These are phyloP conservation scores for Porites australiensis DNA, from an alignment of 64 coral and sea anemone genomes.

Conservation along the genomic window DNA sequence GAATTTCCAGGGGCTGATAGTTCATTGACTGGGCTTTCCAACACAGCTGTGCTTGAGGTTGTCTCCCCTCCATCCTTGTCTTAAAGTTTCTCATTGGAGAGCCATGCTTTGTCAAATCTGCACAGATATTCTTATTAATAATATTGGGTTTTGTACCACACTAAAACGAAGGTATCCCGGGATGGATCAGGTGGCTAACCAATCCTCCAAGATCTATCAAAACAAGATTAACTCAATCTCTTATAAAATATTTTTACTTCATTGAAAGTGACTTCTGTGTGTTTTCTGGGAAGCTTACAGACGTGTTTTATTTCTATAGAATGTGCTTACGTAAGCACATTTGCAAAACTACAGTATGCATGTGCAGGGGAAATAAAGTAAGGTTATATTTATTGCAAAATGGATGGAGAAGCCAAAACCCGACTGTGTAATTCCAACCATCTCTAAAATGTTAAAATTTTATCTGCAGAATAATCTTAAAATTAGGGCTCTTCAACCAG, in stretches of 20 bases:
- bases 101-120: constrained; percentile 16
- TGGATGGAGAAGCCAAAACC: constrained; percentile 8
- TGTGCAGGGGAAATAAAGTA: constrained; percentile 28
- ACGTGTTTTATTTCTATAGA: constrained; percentile 19
- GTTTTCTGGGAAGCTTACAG: constrained; percentile 61
- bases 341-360: constrained; percentile 25
- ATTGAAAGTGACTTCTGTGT: background rate
- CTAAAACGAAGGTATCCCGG: constrained; percentile 21
- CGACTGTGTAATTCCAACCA: constrained; percentile 11
- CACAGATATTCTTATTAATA: constrained; percentile 10
- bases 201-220: constrained; percentile 23
- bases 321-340: background rate
- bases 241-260: constrained; percentile 26
- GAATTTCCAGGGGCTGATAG: constrained; percentile 8
- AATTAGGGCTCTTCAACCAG: background rate
- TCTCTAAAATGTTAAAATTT: constrained; percentile 28
- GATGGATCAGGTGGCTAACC: constrained; percentile 1
- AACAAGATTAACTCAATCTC: constrained; percentile 37
- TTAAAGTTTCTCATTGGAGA: background rate
- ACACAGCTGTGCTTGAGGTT: background rate
- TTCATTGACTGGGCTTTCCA: constrained; percentile 24
- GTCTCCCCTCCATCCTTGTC: background rate
- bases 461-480: constrained; percentile 39
- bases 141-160: constrained; percentile 29
- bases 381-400: background rate